Evolutionary conservation across 2,797 vertebrate genomes (phyloP), one percentile per base, ranked within the genome.

Genomic region (Triplophysa yarkandensis): DNA sequence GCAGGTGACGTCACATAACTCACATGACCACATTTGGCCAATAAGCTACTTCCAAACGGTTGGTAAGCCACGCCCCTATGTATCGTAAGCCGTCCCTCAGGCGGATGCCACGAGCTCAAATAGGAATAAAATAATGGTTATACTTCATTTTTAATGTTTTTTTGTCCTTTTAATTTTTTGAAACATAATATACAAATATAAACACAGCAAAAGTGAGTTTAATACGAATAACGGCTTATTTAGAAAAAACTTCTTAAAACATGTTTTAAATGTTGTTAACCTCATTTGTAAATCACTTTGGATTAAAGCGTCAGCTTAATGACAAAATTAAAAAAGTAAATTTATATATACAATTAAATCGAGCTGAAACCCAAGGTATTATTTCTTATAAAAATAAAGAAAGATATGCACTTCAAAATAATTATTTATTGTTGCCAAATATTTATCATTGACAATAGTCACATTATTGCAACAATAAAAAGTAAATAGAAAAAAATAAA

Each of bases 21-120:
- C 74, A 76, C 57, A 13, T 69, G 74, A 55, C 48, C 34, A 10
- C n/a, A 1, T 2, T 10, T 17, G 14, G 14, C 74, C 74, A 76
- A 68, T 76, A 4, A 50, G 7, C 23, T 17, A 36, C 9, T 7
- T 23, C 16, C 1, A 16, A 55, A 4, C 28, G 4, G 25, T 10
- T 3, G 1, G 13, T 1, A n/a, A 32, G n/a, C 41, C 17, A 13
- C 63, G 9, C 72, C 36, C 27, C n/a, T 14, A 4, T 41, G 23
- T 27, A 4, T 25, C 21, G 11, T 6, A 0, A 46, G 17, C 44
- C 2, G 17, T 25, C 44, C n/a, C 4, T 48, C 2, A 0, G 19
- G n/a, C 6, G 10, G 2, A n/a, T 19, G 44, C 9, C 50, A 19
- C 27, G 43, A 46, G 11, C 41, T 6, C 17, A 4, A 3, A 16